Base-by-base conservation (phyloP, 2,113 vertebrate genomes). In the Pseudorasbora parva region DNA sequence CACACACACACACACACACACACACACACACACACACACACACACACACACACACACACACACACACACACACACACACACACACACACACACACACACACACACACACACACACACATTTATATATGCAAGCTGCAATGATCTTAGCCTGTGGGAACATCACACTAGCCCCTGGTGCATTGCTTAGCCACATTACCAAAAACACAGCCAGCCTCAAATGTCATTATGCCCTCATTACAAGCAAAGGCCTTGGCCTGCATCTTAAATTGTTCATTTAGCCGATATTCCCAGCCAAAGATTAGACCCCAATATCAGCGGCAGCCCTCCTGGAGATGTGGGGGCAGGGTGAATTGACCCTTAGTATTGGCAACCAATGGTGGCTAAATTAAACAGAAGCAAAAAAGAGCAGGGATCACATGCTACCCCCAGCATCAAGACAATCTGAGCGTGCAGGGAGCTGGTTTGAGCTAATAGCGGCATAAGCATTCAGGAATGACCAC, bases 191-290 rank as follows among this genome's bases (percentile, higher is more conserved):
- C 93, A 94, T 95, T 93, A 95, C 87, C 89, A 92, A 88, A 81
- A 88, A 87, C 75, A 82, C 89, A 92, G 94, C 91, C 90, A 88
- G 91, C 82, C 81, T 93, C 91, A 93, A 94, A 91, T 93, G 88
- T 92, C 92, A 95, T 94, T 96, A 95, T 88, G 91, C 92, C 66
- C 94, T 94, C 91, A 96, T 96, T 95, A 95, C 89, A 91, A 91
- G 84, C 88, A 87, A 88, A 88, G 82, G 86, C 79, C 89, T 89
- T 33, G 90, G 88, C 69, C 86, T 88, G 94, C 93, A 95, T 95
- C 89, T 90, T 88, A 94, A 95, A 92, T 88, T 88, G 47, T 87
- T 91, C 90, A 94, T 95, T 94, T 94, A 91, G 88, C 89, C 23
- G 88, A 64, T 68, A 87, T 87, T 91, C 86, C 86, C 88, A 87